These are phyloP conservation scores for Oreochromis niloticus DNA, from an alignment of 2,113 vertebrate genomes.

Conservation along the genomic window DNA sequence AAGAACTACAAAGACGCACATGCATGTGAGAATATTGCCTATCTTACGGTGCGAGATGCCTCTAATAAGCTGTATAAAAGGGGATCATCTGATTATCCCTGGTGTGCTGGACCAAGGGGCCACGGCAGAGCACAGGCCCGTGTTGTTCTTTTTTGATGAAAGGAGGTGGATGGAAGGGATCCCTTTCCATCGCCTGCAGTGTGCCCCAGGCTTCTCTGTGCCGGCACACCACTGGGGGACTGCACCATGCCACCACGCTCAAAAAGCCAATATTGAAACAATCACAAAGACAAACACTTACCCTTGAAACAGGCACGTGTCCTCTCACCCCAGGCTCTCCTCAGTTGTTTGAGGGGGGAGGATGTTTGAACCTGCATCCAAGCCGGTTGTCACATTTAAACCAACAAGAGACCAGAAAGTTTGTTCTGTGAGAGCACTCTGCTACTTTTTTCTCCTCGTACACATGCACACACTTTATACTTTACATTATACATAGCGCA, in stretches of 20 bases:
- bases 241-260: constrained; percentile 49
- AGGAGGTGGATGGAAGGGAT: constrained; percentile 66
- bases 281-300: constrained; percentile 67
- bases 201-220: constrained; percentile 60
- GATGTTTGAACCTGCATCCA: constrained; percentile 37
- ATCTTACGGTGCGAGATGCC: constrained; percentile 59
- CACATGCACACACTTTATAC: background rate
- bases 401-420: constrained; percentile 33
- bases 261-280: constrained; percentile 71
- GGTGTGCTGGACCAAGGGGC: constrained; percentile 58
- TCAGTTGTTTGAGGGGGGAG: constrained; percentile 14
- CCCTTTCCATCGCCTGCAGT: constrained; percentile 68
- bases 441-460: background rate
- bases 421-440: constrained; percentile 1
- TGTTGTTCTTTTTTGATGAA: constrained; percentile 73
- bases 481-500: background rate
- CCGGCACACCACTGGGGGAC: constrained; percentile 44
- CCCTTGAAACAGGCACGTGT: constrained; percentile 60
- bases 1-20: constrained; percentile 44
- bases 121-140: constrained; percentile 44
- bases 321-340: constrained; percentile 36
- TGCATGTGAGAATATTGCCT: constrained; percentile 57
- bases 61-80: constrained; percentile 74
- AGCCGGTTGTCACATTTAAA: constrained; percentile 25
- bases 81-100: constrained; percentile 71